A percentile compares a stretch with the other conserved stretches of the same genome.
Conservation (phyloP, 2,113 vertebrate species). For the Rhinolophus ferrumequinum region DNA sequence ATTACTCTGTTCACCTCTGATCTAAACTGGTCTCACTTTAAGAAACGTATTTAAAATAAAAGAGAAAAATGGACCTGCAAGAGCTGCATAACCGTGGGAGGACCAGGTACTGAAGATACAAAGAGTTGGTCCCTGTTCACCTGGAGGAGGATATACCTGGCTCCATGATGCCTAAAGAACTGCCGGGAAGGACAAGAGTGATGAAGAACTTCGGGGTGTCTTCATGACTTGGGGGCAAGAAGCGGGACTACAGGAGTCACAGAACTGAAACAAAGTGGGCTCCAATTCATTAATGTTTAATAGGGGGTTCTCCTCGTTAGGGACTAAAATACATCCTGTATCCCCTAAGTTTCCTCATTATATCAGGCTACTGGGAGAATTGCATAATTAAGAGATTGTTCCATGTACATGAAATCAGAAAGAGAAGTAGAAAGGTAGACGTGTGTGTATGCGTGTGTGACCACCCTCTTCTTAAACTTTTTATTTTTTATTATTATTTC, state of each 20-base stretch:
- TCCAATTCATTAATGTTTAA: not conserved
- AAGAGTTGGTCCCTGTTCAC: not conserved
- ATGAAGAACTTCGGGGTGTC: not conserved
- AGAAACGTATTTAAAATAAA: not conserved
- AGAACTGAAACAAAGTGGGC: not conserved
- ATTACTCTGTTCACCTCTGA: not conserved
- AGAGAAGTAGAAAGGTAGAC: not conserved
- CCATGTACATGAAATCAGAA: not conserved
- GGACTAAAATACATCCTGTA: not conserved
- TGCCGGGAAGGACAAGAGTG: not conserved
- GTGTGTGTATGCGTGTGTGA: not conserved
- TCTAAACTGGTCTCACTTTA: not conserved
- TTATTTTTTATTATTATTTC: no score
- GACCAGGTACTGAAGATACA: no score
- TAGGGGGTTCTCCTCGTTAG: not conserved
- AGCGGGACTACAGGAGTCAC: not conserved
- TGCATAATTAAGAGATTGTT: not conserved
- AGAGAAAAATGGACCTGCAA: not conserved
- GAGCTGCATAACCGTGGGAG: not conserved
- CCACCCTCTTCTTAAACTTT: not conserved
- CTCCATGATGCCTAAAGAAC: not conserved
- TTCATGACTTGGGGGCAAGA: not conserved
- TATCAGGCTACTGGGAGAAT: not conserved
- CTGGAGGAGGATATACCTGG: accelerated
- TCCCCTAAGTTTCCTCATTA: not conserved